Base-by-base conservation (phyloP, 2,888 invertebrate species). In the Schizotus pectinicornis region DNA sequence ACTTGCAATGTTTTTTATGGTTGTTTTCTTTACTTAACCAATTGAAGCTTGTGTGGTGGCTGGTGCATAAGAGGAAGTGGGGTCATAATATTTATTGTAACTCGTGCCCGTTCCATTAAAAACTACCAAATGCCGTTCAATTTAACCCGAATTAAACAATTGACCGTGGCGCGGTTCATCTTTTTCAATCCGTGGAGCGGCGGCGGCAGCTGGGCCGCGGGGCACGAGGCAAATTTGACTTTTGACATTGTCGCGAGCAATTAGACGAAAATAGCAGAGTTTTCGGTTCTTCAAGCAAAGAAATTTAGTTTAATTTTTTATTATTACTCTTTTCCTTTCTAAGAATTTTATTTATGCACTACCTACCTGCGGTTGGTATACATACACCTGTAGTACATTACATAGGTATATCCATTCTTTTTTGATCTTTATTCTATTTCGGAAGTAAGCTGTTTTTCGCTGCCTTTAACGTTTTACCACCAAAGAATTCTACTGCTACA, bases 41-140 rank as follows among this genome's bases (percentile, higher is more conserved):
- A 73, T 73, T 72, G 22, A 71, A 71, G 67, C 59, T 54, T 22
- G 22, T 22, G 22, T 22, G 56, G 67, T 66, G 69, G 68, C 64
- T 63, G 62, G 67, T 22, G 22, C 22, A 22, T 22, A 22, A 74
- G 70, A 77, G 77, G 77, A 78, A 78, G 76, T 75, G 71, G 76
- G 77, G 77, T 78, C 77, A 78, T 74, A 77, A 77, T 77, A 76
- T 78, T 77, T 77, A 77, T 77, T 74, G 70, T 73, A 75, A 77
- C 77, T 76, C 77, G 77, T 78, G 77, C 77, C 75, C 69, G 68
- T 72, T 73, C 69, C 74, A 73, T 75, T 74, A 74, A 74, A 73
- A 74, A 70, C 71, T 65, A 71, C 69, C 75, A 76, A 77, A 75
- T 76, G 76, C 74, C 74, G 74, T 76, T 76, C 75, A 76, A 76